Evolutionary conservation across 2,113 vertebrate genomes (phyloP), one percentile per base, ranked within the genome.

Genomic region (Psophia crepitans): DNA sequence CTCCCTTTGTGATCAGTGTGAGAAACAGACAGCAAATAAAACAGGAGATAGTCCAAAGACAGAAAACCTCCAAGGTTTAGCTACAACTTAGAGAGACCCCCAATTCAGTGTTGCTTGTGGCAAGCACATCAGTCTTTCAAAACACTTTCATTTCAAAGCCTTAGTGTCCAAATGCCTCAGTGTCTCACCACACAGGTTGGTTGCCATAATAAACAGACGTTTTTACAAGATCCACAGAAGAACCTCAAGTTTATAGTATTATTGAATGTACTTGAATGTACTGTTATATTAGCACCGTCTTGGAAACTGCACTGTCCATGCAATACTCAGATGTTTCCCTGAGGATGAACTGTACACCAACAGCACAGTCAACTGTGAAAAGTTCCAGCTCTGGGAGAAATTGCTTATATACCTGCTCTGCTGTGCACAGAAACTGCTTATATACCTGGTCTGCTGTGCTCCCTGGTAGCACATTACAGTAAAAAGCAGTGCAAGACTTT

Each of bases 141-240:
- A n/a, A 49, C 9, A 44, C 5, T 53, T 60, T 12, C 8, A 32
- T 49, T 88, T 39, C 32, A 56, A 76, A 77, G 74, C 44, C 44
- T n/a, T 48, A 37, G 6, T 12, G 10, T 74, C 32, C 49, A 85
- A 76, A 61, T 53, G 12, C 28, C 7, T 73, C 53, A 73, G 44
- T 7, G 17, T 28, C 32, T 83, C 48, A 46, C 26, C 11, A 1
- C 1, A 0, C 6, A 33, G 18, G 10, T 7, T 65, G 53, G 21
- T 57, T 84, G 37, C 41, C 11, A 5, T 78, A 70, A 80, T 44
- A 61, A 74, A 46, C 39, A 56, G 61, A 32, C 46, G 8, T 65
- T 93, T 76, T 66, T 32, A 44, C 32, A 73, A 68, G 28, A 8
- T n/a, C 32, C 35, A 41, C 46, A 46, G 11, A 68, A 73, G 54